These are phyloP conservation scores for Aplysina aerophoba DNA, from an alignment of 37 sponge, comb jelly and placozoan genomes.

Conservation along the genomic window DNA sequence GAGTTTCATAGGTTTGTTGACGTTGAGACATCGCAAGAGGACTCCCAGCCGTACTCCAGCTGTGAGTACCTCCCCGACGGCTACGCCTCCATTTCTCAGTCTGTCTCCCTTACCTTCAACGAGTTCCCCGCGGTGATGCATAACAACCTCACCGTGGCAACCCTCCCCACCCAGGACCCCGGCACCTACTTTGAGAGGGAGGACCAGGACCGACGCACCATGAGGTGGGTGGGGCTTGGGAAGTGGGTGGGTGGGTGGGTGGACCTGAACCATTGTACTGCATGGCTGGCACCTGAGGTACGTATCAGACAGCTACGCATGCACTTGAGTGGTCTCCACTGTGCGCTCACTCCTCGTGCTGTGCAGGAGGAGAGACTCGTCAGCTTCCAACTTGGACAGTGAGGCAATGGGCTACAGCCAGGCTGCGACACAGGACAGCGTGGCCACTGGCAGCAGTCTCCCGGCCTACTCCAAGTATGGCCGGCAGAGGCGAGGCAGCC, in stretches of 20 bases:
- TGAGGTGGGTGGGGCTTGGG: conserved; percentile 2
- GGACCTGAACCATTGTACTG: too few species aligned
- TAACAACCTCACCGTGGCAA: conserved; percentile 68
- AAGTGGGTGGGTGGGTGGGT: too few species aligned
- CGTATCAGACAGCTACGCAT: too few species aligned
- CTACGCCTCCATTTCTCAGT: conserved; percentile 47
- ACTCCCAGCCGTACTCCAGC: conserved; percentile 51
- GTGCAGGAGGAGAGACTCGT: conserved; percentile 5
- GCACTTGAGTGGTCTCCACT: too few species aligned
- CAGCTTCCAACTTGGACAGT: neutral
- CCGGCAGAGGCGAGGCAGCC: neutral
- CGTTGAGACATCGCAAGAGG: conserved; percentile 45
- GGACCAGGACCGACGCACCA: conserved; percentile 36
- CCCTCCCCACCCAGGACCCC: conserved; percentile 59
- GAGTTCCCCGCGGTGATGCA: conserved; percentile 29
- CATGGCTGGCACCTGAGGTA: too few species aligned
- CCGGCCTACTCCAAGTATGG: neutral
- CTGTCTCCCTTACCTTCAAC: conserved; percentile 79
- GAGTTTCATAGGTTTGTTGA: conserved; percentile 57
- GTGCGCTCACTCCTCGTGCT: too few species aligned
- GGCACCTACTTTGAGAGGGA: conserved; percentile 57
- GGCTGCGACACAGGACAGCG: conserved; percentile 19
- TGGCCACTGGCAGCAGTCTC: neutral
- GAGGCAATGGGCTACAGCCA: conserved; percentile 8
- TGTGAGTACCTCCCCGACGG: conserved; percentile 50